Base-by-base conservation (phyloP, 1,140 invertebrate species). In the Drosophila orena region DNA sequence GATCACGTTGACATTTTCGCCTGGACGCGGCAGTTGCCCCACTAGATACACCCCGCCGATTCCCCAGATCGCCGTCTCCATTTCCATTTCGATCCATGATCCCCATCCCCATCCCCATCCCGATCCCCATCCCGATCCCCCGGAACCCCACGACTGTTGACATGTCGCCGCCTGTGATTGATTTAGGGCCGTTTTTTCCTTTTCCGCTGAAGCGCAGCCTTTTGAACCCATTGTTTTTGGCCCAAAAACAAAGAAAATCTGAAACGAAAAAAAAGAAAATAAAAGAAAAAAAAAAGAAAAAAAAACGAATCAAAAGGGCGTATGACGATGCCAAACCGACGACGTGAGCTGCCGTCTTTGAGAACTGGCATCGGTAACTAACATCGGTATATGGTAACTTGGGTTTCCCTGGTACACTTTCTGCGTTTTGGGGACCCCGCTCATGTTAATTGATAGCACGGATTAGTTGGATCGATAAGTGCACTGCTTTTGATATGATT, bases 181-280 rank as follows among this genome's bases (percentile, higher is more conserved):
- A 88, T 88, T 88, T 88, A 88, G 84, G 84, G 77, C 84, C 70
- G 76, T 56, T 89, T 88, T 79, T 83, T 84, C 77, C 77, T 88
- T 89, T 88, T 88, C 84, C 84, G 76, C 79, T 77, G 83, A 86
- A 86, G 79, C 83, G 83, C 83, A 79, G 66, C 79, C 83, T 71
- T 79, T 89, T 89, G 83, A 89, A 84, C 84, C 84, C 84, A 88
- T 85, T 85, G 81, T 85, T 89, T 89, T 88, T 72, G 53, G 81
- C 72, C 79, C 84, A 77, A 83, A 43, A 43, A 14, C 11, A 44
- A 20, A 44, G 30, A 30, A 30, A 30, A 30, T 30, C 7, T 30
- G 30, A 30, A 7, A 7, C 89, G 83, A 89, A 73, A n/a, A 7
- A 15, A 15, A 42, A 8, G 8, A 15, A 42, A 40, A 40, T 2